A percentile compares a stretch with the other conserved stretches of the same genome.
phyloP scores from a whole-genome alignment of 2,888 invertebrate genomes.

The Aspidiotus rigidus region DNA sequence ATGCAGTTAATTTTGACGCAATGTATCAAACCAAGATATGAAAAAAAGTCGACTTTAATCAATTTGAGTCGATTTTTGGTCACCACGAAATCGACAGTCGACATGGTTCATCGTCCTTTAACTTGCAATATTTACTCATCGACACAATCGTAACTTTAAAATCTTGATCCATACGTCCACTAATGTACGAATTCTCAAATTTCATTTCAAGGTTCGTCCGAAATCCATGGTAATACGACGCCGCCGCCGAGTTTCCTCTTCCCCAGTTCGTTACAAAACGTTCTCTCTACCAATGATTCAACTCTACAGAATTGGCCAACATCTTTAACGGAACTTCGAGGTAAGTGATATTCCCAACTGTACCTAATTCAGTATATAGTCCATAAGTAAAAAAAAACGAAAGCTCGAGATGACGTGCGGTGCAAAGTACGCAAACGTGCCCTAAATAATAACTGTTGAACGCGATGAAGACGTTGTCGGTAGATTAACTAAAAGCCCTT shows the following conservation, averaged over 20 bases:
- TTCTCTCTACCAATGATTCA: constrained; percentile 37
- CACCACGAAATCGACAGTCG: too few relatives aligned
- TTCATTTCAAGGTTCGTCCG: constrained; percentile 32
- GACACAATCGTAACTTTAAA: too few relatives aligned
- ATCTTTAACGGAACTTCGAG: constrained; percentile 40
- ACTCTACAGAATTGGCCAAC: constrained; percentile 40
- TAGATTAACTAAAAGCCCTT: constrained; percentile 29
- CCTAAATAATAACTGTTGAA: constrained; percentile 33
- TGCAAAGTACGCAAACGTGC: constrained; percentile 12
- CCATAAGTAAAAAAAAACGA: neutral
- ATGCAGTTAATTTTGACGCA: too few relatives aligned
- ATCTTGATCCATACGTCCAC: too few relatives aligned
- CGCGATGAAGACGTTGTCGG: constrained; percentile 31
- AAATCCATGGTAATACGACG: constrained; percentile 36
- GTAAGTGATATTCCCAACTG: constrained; percentile 35
- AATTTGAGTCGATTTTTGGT: too few relatives aligned
- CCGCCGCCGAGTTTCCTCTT: constrained; percentile 37
- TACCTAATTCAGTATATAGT: neutral
- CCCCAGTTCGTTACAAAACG: constrained; percentile 36
- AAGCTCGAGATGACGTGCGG: neutral
- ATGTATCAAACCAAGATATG: too few relatives aligned
- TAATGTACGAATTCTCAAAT: too few relatives aligned
- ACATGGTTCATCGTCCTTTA: too few relatives aligned
- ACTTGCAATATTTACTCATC: too few relatives aligned
- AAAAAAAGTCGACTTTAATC: too few relatives aligned